phyloP scores from a whole-genome alignment of 2,113 vertebrate genomes.

The Megaceryle torquata region DNA sequence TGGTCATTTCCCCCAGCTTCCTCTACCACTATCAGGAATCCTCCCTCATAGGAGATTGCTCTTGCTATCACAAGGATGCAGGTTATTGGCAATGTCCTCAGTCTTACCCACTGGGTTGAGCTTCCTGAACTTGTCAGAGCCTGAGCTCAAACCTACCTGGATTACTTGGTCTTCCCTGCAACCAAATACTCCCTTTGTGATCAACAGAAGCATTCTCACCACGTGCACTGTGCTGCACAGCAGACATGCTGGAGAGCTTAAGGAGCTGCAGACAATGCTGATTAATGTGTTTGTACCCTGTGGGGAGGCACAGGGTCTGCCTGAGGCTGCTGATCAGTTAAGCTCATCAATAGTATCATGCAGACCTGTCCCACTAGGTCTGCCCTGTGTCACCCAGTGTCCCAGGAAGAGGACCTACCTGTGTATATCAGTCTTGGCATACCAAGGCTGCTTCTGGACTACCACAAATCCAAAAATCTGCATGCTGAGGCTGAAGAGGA shows the following conservation, averaged over 20 bases:
- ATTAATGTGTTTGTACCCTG: background rate
- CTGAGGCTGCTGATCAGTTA: background rate
- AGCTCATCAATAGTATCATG: background rate
- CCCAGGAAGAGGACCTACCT: slow-evolving; percentile 17
- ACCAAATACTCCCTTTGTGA: background rate
- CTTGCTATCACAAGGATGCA: background rate
- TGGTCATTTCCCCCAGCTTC: background rate
- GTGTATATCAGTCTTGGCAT: slow-evolving; percentile 9
- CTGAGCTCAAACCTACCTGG: background rate
- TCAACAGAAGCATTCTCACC: background rate
- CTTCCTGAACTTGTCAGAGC: background rate
- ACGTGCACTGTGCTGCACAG: background rate
- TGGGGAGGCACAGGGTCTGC: background rate
- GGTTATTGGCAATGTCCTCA: background rate
- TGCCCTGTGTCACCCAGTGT: background rate
- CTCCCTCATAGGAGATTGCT: background rate
- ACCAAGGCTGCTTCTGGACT: slow-evolving; percentile 80
- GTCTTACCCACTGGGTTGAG: background rate
- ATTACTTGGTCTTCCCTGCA: background rate
- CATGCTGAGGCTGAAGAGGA: slow-evolving; percentile 74
- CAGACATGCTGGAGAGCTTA: background rate
- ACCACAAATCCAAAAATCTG: slow-evolving; percentile 74
- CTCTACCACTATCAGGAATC: background rate
- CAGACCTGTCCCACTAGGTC: background rate
- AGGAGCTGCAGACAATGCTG: background rate